Conservation (phyloP, 2,113 vertebrate species). For the Lophotis ruficrista region DNA sequence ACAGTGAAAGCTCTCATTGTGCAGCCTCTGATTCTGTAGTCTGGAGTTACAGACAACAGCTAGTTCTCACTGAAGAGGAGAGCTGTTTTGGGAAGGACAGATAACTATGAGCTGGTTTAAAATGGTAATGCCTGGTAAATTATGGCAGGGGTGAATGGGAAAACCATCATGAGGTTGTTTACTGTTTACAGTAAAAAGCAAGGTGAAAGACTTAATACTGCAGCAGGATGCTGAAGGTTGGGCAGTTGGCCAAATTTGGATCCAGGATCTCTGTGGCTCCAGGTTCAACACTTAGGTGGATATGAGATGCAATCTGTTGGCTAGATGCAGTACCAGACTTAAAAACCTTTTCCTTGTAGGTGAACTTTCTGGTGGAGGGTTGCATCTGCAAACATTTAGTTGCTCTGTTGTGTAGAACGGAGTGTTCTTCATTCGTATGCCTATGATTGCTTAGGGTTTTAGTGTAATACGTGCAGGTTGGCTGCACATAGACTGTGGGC, state of each 20-base stretch:
- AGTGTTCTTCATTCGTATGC: fast-evolving
- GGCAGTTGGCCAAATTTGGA: background rate
- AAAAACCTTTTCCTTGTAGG: background rate
- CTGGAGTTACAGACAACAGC: background rate
- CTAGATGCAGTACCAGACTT: background rate
- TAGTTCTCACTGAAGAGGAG: background rate
- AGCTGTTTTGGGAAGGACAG: background rate
- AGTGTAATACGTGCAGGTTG: background rate
- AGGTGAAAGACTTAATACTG: background rate
- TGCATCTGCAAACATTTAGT: background rate
- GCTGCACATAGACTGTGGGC: background rate
- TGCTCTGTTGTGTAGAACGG: background rate
- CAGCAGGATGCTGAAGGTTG: background rate
- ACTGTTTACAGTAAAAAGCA: background rate
- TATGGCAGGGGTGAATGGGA: background rate
- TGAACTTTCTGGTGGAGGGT: background rate
- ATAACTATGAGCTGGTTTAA: background rate
- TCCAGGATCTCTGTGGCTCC: background rate
- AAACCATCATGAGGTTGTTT: background rate
- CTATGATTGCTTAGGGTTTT: background rate
- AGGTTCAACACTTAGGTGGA: background rate
- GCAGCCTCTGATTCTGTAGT: background rate
- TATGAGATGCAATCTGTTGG: background rate
- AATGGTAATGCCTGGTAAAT: background rate
- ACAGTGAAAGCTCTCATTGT: background rate